A percentile compares a stretch with the other conserved stretches of the same genome.
These are phyloP conservation scores for Aporophyla nigra DNA, from an alignment of 2,888 invertebrate genomes.

Conservation along the genomic window DNA sequence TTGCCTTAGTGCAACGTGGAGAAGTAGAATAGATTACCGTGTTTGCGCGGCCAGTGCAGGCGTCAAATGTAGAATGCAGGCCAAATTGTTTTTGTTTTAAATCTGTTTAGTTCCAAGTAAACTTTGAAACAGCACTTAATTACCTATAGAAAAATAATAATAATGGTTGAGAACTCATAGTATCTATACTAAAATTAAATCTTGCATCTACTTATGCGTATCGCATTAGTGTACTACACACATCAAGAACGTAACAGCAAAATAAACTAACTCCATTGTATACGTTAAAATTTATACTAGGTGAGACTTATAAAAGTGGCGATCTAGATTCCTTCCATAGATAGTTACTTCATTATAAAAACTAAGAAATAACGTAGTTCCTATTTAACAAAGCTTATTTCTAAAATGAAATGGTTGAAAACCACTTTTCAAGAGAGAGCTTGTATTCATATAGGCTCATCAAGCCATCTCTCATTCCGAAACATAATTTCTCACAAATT, in stretches of 20 bases:
- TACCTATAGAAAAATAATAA: not conserved
- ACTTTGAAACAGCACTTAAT: not conserved
- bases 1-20: constrained; percentile 16
- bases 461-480: not conserved
- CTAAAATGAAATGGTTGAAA: not conserved
- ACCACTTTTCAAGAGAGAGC: not conserved
- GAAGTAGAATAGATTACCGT: constrained; percentile 31
- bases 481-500: constrained; percentile 22
- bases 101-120: not conserved
- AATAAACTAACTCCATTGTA: no score
- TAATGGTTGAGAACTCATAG: not conserved
- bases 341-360: no score
- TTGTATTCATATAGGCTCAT: not conserved
- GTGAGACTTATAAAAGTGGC: no score
- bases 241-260: not conserved
- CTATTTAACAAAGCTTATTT: no score
- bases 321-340: no score
- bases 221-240: not conserved
- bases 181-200: not conserved
- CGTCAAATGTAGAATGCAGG: constrained; percentile 5
- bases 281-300: no score
- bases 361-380: no score
- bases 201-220: not conserved
- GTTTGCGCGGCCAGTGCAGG: constrained; percentile 3
- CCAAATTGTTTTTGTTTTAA: constrained; percentile 20